Evolutionary conservation across 2,888 invertebrate species (phyloP), one percentile per base, ranked within the genome.

Genomic region (Sarcophaga subvicina): DNA sequence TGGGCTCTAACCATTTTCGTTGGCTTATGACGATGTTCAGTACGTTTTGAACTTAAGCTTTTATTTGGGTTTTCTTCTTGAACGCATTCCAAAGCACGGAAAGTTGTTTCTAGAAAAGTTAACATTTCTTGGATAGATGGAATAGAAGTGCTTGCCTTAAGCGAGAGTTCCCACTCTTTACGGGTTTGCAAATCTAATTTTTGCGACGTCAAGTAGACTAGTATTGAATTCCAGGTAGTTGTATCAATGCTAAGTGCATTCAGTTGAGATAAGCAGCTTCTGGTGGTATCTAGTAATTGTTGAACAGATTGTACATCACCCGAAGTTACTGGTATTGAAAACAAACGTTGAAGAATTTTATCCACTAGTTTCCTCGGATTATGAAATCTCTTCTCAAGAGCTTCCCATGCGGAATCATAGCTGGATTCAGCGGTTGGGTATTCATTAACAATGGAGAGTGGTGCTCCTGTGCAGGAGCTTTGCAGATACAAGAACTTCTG

Each of bases 401-500:
- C 66, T 59, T 80, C 4, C 70, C 81, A 76, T 70, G 73, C 81
- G 3, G 72, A 59, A 49, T 82, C 82, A 45, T 86, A 82, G 47
- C 82, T 86, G 47, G 82, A 73, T 11, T 79, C 82, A 45, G 82
- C 66, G 8, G 82, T 82, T 76, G 82, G 76, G 49, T 76, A 82
- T 76, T 86, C 22, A 22, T 22, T 22, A 14, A 79, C 25, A 27
- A 85, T 78, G 25, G 63, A n/a, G 20, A 80, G 66, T n/a, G 70
- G 82, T 20, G 79, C 79, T 3, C 64, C 75, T 22, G 60, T 67
- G 69, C 75, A 75, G 10, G 75, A 81, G 14, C 75, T 67, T 54
- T 81, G 73, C 37, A 81, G 27, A 27, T 85, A 85, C 17, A 85
- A 85, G 20, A 78, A 78, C 45, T 77, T 85, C 75, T 85, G 81